These are phyloP conservation scores for Drosophila mimetica DNA, from an alignment of 2,888 invertebrate species.

Conservation along the genomic window DNA sequence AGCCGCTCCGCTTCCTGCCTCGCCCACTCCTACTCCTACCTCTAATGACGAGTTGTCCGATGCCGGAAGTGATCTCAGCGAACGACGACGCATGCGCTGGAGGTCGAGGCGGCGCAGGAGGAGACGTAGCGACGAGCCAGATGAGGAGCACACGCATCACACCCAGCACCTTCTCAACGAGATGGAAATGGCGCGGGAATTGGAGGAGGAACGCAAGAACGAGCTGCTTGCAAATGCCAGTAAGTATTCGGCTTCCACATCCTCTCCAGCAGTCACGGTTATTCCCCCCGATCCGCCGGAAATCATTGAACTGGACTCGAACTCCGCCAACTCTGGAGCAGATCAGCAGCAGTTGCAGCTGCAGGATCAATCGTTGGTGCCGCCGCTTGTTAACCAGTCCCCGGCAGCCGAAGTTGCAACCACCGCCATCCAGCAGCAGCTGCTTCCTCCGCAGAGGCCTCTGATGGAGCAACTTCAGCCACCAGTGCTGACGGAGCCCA, in stretches of 20 bases:
- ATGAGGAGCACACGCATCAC: constrained; percentile 81
- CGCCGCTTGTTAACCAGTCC: constrained; percentile 28
- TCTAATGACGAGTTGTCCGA: constrained; percentile 73
- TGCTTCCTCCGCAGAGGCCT: constrained; percentile 12
- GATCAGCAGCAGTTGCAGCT: constrained; percentile 43
- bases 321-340: constrained; percentile 74
- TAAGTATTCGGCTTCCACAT: constrained; percentile 77
- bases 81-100: constrained; percentile 60
- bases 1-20: constrained; percentile 81
- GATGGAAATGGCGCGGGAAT: constrained; percentile 77
- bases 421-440: constrained; percentile 22
- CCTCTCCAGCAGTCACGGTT: constrained; percentile 78
- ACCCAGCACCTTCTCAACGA: constrained; percentile 81
- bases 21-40: constrained; percentile 69
- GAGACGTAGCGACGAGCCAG: constrained; percentile 57
- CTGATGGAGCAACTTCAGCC: constrained; percentile 16
- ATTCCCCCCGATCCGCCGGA: constrained; percentile 81
- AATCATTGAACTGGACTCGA: constrained; percentile 83
- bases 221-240: constrained; percentile 76
- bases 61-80: constrained; percentile 61
- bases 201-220: constrained; percentile 81
- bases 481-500: constrained; percentile 59
- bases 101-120: constrained; percentile 50
- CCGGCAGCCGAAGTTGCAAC: constrained; percentile 18
- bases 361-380: constrained; percentile 20